phyloP scores from a whole-genome alignment of 2,797 vertebrate genomes.

The Gallinago nigripennis region DNA sequence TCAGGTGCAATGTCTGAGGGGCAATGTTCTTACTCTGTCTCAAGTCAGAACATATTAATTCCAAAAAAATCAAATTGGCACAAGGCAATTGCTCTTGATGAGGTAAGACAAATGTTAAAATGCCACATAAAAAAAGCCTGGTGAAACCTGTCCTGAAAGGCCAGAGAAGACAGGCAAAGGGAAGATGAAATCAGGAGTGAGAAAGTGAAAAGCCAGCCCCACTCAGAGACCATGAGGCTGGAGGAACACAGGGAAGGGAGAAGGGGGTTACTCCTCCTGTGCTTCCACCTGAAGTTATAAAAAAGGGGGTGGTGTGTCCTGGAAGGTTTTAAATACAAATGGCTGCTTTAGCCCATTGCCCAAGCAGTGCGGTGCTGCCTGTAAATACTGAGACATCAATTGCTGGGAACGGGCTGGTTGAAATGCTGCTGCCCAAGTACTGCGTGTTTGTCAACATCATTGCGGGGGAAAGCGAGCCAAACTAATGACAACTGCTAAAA shows the following conservation, averaged over 20 bases:
- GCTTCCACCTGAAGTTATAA: background rate
- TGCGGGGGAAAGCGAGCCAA: background rate
- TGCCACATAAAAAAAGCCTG: background rate
- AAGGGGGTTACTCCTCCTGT: background rate
- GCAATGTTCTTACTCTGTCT: background rate
- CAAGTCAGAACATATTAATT: background rate
- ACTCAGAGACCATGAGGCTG: accelerated
- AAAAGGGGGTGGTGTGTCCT: background rate
- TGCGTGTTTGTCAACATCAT: background rate
- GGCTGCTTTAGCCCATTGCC: background rate
- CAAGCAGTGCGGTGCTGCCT: background rate
- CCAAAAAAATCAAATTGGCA: background rate
- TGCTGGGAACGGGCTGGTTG: background rate
- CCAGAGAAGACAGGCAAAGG: background rate
- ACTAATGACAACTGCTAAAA: background rate
- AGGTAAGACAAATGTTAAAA: background rate
- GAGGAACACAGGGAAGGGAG: background rate
- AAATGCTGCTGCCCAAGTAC: background rate
- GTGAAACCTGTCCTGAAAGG: background rate
- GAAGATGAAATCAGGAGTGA: background rate
- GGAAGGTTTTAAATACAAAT: background rate
- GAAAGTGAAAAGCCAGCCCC: background rate
- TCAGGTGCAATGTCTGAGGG: background rate
- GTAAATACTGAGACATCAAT: background rate
- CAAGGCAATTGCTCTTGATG: background rate